Evolutionary conservation across 2,888 invertebrate genomes (phyloP).

Genomic region (Mantis religiosa): DNA sequence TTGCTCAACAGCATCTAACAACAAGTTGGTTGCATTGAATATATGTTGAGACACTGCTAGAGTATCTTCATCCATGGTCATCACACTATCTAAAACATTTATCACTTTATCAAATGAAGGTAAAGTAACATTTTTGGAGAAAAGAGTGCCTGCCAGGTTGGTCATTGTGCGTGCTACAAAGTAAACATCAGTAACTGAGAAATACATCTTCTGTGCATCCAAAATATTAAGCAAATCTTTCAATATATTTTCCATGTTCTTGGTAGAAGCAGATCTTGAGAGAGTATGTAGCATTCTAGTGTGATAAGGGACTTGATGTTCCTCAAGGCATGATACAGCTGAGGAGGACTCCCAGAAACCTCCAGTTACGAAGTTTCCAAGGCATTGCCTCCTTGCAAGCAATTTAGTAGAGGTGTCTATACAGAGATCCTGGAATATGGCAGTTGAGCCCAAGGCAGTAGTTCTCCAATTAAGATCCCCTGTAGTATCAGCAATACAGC

Average conservation of each 20-base stretch:
- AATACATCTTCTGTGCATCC: neutral
- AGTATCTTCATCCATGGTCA: neutral
- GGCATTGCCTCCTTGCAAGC: neutral
- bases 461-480: neutral
- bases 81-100: neutral
- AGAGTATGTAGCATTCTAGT: neutral
- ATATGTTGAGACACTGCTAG: neutral
- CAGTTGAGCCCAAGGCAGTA: neutral
- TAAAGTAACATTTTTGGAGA: neutral
- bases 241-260: neutral
- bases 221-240: neutral
- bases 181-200: neutral
- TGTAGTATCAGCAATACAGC: neutral
- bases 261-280: neutral
- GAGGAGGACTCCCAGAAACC: neutral
- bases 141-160: neutral
- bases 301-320: neutral
- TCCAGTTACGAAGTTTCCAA: neutral
- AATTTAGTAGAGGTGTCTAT: neutral
- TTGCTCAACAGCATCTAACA: neutral
- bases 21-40: neutral
- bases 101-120: neutral
- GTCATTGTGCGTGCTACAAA: neutral
- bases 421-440: neutral
- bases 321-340: neutral